These are phyloP conservation scores for Tenebrosternarchus preto DNA, from an alignment of 2,113 vertebrate genomes.

Conservation along the genomic window DNA sequence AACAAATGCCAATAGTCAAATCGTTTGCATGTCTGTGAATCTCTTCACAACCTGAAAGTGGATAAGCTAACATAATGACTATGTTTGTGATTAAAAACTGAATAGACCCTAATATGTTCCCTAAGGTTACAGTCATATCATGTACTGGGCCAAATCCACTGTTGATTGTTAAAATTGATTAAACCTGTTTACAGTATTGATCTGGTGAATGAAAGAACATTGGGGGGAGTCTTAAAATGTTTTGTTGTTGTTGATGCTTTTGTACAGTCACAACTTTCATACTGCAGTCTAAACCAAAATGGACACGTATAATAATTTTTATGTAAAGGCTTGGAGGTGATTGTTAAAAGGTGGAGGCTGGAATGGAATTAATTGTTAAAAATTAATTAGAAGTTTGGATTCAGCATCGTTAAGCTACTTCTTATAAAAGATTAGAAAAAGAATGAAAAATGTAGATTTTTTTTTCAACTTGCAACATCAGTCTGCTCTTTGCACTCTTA, in stretches of 20 bases:
- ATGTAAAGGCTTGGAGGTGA: neutral
- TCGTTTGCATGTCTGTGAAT: neutral
- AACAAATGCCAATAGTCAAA: neutral
- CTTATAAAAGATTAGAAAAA: no score
- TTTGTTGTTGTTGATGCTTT: no score
- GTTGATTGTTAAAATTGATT: neutral
- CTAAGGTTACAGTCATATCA: neutral
- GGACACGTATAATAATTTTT: neutral
- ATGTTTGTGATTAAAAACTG: constrained; percentile 13
- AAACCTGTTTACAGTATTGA: neutral
- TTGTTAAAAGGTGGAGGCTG: neutral
- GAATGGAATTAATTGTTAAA: neutral
- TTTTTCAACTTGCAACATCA: neutral
- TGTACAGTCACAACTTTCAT: no score
- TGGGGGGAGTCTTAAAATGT: no score
- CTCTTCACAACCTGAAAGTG: neutral
- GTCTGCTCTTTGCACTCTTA: neutral
- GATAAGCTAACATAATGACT: neutral
- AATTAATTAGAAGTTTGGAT: no score
- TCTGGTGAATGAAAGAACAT: neutral
- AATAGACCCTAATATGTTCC: neutral
- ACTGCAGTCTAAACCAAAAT: no score
- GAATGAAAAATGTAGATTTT: neutral
- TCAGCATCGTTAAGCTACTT: no score
- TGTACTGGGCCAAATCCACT: neutral